Evolutionary conservation across 2,888 invertebrate species (phyloP), one percentile per base, ranked within the genome.

Genomic region (Hydriomena furcata): DNA sequence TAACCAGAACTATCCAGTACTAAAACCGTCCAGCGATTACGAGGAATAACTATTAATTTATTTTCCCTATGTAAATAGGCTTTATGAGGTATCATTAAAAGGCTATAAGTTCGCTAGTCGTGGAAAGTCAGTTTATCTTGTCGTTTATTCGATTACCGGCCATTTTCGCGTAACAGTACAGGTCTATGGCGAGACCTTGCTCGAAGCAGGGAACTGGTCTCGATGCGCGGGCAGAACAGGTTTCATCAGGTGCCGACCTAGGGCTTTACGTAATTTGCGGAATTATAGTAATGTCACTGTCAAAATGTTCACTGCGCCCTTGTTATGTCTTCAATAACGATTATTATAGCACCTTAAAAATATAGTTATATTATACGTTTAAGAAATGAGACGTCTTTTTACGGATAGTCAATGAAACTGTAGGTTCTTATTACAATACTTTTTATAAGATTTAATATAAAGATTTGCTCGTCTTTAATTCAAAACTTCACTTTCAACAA

Each of bases 101-200:
- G 17, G 17, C 17, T 17, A 17, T 17, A 17, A 17, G 32, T 20
- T 37, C 13, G 25, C 20, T 20, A 1, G 3, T 7, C n/a, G 31
- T 41, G 38, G 32, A 35, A 45, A 44, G 35, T 36, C 35, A 35
- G 23, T 50, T 46, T 52, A 52, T 45, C 42, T 31, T 23, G 21
- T 49, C 36, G 36, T 34, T 41, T 7, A 23, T 48, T 32, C 25
- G 34, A 40, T 52, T 52, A 27, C 53, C 34, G 38, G 49, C 28
- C 46, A 44, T 55, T 57, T 55, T 55, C 57, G 44, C 41, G 52
- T 54, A 42, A 54, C 40, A 45, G 49, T 50, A 68, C 68, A 67
- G 63, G 74, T 71, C 74, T 78, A 75, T 75, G 79, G 68, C 73
- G 76, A 74, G 86, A 86, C 88, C 86, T 87, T 85, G 86, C 79